Evolutionary conservation across 2,888 invertebrate species (phyloP).

Genomic region (Tipula vernalis): DNA sequence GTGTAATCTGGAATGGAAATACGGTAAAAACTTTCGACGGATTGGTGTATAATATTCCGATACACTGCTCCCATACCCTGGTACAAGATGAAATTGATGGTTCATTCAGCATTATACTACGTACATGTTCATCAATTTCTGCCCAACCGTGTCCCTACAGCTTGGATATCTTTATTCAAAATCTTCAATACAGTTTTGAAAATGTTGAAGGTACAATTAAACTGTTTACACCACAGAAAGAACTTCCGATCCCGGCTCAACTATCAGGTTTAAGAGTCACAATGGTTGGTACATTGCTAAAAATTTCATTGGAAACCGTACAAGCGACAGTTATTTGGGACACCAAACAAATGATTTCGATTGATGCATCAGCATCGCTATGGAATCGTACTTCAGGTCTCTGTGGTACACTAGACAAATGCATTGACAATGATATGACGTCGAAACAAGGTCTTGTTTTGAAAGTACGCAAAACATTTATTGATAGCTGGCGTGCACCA

Average conservation of each 20-base stretch:
- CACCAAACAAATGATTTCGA: conserved; percentile 47
- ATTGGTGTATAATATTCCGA: conserved; percentile 46
- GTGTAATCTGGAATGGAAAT: conserved; percentile 67
- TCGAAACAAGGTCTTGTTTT: conserved; percentile 44
- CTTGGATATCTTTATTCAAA: conserved; percentile 46
- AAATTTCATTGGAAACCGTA: conserved; percentile 51
- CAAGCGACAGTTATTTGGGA: conserved; percentile 70
- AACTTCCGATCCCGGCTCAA: conserved; percentile 57
- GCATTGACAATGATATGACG: conserved; percentile 52
- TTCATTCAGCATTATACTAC: conserved; percentile 54
- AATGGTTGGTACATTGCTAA: conserved; percentile 55
- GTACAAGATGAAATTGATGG: conserved; percentile 58
- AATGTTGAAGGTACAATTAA: conserved; percentile 42
- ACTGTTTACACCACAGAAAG: conserved; percentile 40
- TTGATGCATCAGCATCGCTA: conserved; percentile 51
- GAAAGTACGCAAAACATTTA: conserved; percentile 25
- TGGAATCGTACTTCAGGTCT: conserved; percentile 74
- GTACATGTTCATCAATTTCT: conserved; percentile 36
- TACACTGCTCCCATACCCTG: conserved; percentile 63
- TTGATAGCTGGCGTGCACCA: conserved; percentile 29
- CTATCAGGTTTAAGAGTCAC: conserved; percentile 61
- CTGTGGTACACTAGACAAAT: conserved; percentile 67
- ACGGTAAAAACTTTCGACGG: conserved; percentile 83
- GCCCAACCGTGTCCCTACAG: conserved; percentile 34
- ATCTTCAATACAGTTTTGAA: conserved; percentile 50